Conservation (phyloP, 2,113 vertebrate species). For the Bubalus kerabau region DNA sequence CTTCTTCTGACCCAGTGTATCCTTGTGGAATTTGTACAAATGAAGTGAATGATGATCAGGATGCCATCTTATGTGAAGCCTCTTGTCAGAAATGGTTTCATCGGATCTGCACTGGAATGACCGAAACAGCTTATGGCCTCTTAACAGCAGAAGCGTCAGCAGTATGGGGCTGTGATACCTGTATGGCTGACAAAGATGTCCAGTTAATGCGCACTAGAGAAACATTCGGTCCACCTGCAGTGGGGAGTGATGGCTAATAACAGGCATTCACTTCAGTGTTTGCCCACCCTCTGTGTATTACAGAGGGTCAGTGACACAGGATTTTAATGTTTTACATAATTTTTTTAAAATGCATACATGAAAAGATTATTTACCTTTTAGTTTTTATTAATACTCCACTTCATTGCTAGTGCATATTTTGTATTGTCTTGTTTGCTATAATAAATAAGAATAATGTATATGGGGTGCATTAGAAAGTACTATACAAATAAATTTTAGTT, state of each 20-base stretch:
- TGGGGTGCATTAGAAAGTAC: conserved; percentile 27
- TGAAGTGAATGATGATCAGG: conserved; percentile 89
- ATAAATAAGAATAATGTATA: conserved; percentile 36
- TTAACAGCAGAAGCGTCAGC: conserved; percentile 85
- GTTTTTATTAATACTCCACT: conserved; percentile 58
- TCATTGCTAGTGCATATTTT: conserved; percentile 46
- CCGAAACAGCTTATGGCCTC: conserved; percentile 87
- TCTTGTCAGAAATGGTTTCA: conserved; percentile 92
- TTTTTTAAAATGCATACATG: conserved; percentile 53
- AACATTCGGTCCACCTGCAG: conserved; percentile 42
- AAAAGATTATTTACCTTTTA: conserved; percentile 47
- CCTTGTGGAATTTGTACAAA: conserved; percentile 87
- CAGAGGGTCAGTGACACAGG: conserved; percentile 42
- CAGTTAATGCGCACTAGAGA: conserved; percentile 82
- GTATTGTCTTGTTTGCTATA: conserved; percentile 46
- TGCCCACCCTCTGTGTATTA: neutral
- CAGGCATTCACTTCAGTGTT: neutral
- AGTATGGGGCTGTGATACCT: conserved; percentile 89
- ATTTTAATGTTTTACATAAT: conserved; percentile 35
- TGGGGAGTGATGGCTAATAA: conserved; percentile 75
- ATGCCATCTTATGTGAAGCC: conserved; percentile 88
- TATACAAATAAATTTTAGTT: conserved; percentile 45
- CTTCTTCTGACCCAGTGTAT: conserved; percentile 80
- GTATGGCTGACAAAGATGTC: conserved; percentile 86
- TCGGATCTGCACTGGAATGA: conserved; percentile 89